A percentile compares a stretch with the other conserved stretches of the same genome.
phyloP scores from a whole-genome alignment of 2,888 invertebrate genomes.

The Protonemura montana region DNA sequence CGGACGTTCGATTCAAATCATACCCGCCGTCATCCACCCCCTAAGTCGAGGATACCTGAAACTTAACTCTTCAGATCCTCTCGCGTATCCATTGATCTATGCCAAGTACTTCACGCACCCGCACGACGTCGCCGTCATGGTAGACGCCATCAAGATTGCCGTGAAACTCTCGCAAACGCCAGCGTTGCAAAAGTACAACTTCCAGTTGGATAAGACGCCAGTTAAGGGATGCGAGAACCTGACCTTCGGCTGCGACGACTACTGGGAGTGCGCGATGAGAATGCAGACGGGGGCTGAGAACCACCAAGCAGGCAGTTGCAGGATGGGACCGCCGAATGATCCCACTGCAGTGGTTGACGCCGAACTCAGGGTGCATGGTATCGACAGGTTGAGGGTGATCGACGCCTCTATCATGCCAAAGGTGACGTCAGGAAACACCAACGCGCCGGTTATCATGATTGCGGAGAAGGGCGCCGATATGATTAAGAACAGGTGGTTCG shows the following conservation, averaged over 20 bases:
- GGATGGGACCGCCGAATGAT: constrained; percentile 68
- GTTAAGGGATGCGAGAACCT: constrained; percentile 77
- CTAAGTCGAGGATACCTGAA: constrained; percentile 77
- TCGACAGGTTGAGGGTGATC: constrained; percentile 63
- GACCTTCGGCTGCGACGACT: constrained; percentile 72
- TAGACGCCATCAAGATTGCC: constrained; percentile 85
- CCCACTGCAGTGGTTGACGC: constrained; percentile 67
- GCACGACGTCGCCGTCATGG: constrained; percentile 79
- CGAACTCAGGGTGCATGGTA: constrained; percentile 61
- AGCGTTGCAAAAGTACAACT: constrained; percentile 68
- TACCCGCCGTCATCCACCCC: constrained; percentile 85
- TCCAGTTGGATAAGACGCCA: constrained; percentile 76
- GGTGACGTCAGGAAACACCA: constrained; percentile 66
- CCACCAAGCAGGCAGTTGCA: constrained; percentile 71
- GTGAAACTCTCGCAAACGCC: constrained; percentile 75
- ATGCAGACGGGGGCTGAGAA: constrained; percentile 70
- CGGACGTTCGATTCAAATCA: constrained; percentile 71
- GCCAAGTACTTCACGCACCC: constrained; percentile 82
- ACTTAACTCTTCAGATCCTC: constrained; percentile 75
- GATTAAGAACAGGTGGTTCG: constrained; percentile 61
- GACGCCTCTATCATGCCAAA: constrained; percentile 66
- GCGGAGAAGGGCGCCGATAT: constrained; percentile 66
- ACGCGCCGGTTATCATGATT: constrained; percentile 67
- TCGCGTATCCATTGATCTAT: constrained; percentile 82
- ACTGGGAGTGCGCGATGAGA: constrained; percentile 69